These are phyloP conservation scores for Drosophila pruinosa DNA, from an alignment of 1,140 invertebrate species.

Conservation along the genomic window DNA sequence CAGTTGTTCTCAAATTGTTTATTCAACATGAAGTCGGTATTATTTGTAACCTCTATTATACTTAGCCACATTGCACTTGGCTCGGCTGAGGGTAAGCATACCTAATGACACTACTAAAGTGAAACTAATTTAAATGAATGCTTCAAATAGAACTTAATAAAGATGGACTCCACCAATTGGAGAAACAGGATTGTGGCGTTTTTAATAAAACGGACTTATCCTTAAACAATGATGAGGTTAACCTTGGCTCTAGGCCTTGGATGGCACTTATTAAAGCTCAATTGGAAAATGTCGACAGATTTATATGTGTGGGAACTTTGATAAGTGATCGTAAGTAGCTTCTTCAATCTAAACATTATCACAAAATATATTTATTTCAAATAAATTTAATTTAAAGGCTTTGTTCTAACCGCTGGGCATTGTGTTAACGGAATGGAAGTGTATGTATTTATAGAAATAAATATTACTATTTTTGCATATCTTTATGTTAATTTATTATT, in stretches of 20 bases:
- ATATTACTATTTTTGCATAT: not conserved
- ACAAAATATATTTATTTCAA: not conserved
- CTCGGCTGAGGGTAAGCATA: not conserved
- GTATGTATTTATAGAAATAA: constrained; percentile 5
- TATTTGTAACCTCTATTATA: not conserved
- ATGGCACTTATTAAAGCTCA: not conserved
- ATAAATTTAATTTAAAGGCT: not conserved
- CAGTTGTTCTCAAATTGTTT: not conserved
- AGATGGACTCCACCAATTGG: not conserved
- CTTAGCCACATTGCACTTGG: not conserved
- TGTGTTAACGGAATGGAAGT: not conserved
- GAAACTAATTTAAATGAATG: not conserved
- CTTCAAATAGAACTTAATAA: not conserved
- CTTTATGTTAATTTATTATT: not conserved
- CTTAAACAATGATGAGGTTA: not conserved
- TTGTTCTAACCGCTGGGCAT: constrained; percentile 11
- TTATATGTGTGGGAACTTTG: not conserved
- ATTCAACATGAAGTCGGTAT: not conserved
- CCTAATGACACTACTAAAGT: not conserved
- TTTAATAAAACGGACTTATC: not conserved
- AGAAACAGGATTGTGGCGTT: constrained; percentile 1
- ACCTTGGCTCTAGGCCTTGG: not conserved
- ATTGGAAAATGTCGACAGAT: not conserved
- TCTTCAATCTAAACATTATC: not conserved
- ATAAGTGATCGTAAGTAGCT: constrained; percentile 7